Evolutionary conservation across 2,797 vertebrate species (phyloP), one percentile per base, ranked within the genome.

Genomic region (Manis pentadactyla): DNA sequence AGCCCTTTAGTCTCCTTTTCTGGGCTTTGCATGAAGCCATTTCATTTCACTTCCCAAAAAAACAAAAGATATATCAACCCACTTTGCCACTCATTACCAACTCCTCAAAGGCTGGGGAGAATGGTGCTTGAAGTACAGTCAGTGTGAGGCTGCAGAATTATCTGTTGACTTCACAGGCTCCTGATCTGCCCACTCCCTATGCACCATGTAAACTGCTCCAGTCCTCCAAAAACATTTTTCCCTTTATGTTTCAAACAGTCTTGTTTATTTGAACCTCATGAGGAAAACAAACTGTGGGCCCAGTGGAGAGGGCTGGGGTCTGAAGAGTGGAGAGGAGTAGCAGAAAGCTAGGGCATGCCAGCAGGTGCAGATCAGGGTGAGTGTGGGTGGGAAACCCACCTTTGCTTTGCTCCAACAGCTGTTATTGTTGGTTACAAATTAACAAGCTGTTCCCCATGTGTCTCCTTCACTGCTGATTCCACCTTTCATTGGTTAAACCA

Each of bases 391-490:
- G 94, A 88, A 66, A 29, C 21, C 21, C 21, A 42, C 71, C 29
- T 92, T 82, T 61, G 37, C 69, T 73, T 90, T 42, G 42, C 37
- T 79, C 68, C 57, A 42, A 29, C 63, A 83, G 87, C 94, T 84
- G 51, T 90, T 87, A 59, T 79, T 78, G 34, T 83, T 53, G 61
- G 64, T 96, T 92, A 74, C 57, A 83, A 78, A 93, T 92, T 68
- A 92, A 63, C 96, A 94, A 78, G 83, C 90, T 93, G 75, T 84
- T 77, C 8, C 42, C 87, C 93, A 64, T 73, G 74, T 66, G 85
- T 83, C 73, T 93, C 51, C 64, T 63, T 64, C n/a, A 9, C 46
- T 88, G 59, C 75, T 1, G n/a, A 85, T 86, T 74, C 69, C 64
- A 86, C 39, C 39, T 37, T 87, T 71, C 7, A 5, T 85, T 91